Evolutionary conservation across 1,140 invertebrate species (phyloP), one percentile per base, ranked within the genome.

Genomic region (Hylaeus anthracinus): DNA sequence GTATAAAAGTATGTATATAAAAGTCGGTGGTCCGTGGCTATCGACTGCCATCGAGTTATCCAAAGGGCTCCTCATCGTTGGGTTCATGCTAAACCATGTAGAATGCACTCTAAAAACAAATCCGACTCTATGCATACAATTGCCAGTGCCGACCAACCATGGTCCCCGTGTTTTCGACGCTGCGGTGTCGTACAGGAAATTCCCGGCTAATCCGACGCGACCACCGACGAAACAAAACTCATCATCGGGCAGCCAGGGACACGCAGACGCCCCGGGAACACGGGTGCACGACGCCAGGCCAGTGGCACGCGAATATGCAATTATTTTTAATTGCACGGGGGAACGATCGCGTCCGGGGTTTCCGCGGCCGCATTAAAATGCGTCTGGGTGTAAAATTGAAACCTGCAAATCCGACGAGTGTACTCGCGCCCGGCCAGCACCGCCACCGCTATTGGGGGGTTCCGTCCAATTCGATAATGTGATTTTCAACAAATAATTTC

Each of bases 361-460:
- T 72, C 79, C 85, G 85, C 72, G 83, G 66, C 72, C 82, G 81
- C 85, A 83, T 86, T 86, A 86, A 86, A 86, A 86, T 86, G 81
- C 84, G 79, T 79, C 69, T 86, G 84, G 76, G 84, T 86, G 84
- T 86, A 86, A 86, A 86, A 86, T 86, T 86, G 84, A 86, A 86
- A 83, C 60, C 85, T 75, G 76, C 76, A 79, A 85, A 78, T 72
- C 80, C 78, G 70, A 26, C 58, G 72, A 39, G 14, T 14, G 14
- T n/a, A 37, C 63, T 12, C 41, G 10, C 26, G 56, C 45, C 45
- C 10, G 26, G 51, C 41, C n/a, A 26, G 26, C 43, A 41, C 45
- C 53, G 65, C 43, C 43, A 45, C 43, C 43, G 5, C 43, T 26
- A 26, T 26, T 26, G 43, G 43, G 6, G 51, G 6, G 12, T n/a